A percentile compares a stretch with the other conserved stretches of the same genome.
Evolutionary conservation across 2,888 invertebrate genomes (phyloP).

Genomic region (Chrysina gloriosa): DNA sequence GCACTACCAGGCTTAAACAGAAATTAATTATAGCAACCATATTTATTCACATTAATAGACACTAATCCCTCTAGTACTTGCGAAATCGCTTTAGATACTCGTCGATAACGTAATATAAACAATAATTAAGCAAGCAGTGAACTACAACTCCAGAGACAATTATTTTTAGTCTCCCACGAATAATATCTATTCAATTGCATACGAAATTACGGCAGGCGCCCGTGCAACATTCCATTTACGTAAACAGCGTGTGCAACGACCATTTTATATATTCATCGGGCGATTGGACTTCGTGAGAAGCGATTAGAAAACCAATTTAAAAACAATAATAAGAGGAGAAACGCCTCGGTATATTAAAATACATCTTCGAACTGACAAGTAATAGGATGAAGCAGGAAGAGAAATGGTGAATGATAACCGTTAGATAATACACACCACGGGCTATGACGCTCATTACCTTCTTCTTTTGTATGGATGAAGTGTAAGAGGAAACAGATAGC

Average conservation of each 20-base stretch:
- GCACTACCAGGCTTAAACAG: constrained; percentile 14
- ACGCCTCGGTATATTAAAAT: background rate
- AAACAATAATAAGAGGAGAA: constrained; percentile 4
- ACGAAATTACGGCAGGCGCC: too few relatives aligned
- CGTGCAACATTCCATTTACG: constrained; percentile 7
- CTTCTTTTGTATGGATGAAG: too few relatives aligned
- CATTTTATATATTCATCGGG: constrained; percentile 9
- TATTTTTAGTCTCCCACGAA: too few relatives aligned
- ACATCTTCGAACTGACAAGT: background rate
- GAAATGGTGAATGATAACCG: background rate
- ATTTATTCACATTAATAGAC: too few relatives aligned
- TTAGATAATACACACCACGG: background rate
- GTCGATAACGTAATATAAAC: too few relatives aligned
- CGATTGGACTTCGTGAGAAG: background rate
- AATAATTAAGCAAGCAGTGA: too few relatives aligned
- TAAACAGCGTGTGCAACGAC: background rate
- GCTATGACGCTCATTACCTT: too few relatives aligned
- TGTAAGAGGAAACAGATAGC: too few relatives aligned
- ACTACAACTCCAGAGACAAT: too few relatives aligned
- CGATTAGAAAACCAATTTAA: constrained; percentile 21
- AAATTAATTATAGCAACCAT: constrained; percentile 14
- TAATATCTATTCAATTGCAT: background rate
- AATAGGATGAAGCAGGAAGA: background rate
- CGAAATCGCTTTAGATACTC: too few relatives aligned
- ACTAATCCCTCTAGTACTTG: too few relatives aligned